Evolutionary conservation across 1,140 invertebrate species (phyloP).

Genomic region (Eupristina koningsbergeri): DNA sequence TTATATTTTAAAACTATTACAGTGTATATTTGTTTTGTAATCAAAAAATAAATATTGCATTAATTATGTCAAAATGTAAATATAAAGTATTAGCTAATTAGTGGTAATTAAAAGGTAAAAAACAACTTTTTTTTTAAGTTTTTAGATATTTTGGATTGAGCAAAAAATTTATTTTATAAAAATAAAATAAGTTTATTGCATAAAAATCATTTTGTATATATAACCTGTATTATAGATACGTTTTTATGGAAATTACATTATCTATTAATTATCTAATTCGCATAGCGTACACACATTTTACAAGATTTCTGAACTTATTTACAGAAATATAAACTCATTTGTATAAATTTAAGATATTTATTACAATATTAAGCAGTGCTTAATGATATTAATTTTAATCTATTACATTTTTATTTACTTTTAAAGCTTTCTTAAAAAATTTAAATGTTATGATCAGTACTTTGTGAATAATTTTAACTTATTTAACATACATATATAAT

Average conservation of each 20-base stretch:
- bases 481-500: conserved; percentile 32
- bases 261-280: conserved; percentile 26
- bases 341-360: conserved; percentile 38
- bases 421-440: conserved; percentile 33
- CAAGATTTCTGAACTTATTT: conserved; percentile 41
- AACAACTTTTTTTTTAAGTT: conserved; percentile 3
- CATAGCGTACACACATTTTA: conserved; percentile 34
- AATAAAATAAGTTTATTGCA: conserved; percentile 26
- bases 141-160: background rate
- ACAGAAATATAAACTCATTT: conserved; percentile 40
- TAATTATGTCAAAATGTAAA: background rate
- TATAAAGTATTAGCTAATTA: background rate
- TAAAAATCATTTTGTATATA: background rate
- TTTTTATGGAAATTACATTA: background rate
- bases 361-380: conserved; percentile 39
- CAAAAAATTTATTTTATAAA: conserved; percentile 9
- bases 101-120: conserved; percentile 4
- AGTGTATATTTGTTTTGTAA: background rate
- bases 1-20: background rate
- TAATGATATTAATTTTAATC: conserved; percentile 36
- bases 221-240: background rate
- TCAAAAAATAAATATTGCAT: background rate
- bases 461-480: background rate
- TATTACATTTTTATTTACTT: conserved; percentile 38
- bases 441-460: conserved; percentile 13